Conservation (phyloP, 2,888 invertebrate genomes). For the Polymixis flavicincta region DNA sequence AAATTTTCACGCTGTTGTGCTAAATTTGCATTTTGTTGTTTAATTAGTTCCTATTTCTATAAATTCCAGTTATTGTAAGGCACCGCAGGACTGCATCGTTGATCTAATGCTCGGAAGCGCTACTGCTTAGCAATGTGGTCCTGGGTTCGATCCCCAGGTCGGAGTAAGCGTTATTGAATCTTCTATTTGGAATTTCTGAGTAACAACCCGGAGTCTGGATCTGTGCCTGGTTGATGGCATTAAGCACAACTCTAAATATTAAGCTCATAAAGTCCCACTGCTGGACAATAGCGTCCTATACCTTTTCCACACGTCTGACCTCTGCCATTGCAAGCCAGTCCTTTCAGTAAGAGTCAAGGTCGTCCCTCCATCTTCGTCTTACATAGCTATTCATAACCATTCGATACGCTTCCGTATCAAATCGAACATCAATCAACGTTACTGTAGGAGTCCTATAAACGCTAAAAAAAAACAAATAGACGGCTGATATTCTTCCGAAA, state of each 20-base stretch:
- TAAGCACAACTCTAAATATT: no score
- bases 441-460: no score
- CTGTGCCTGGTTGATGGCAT: not conserved
- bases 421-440: no score
- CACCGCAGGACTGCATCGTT: not conserved
- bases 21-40: not conserved
- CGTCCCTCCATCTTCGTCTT: not conserved
- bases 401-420: no score
- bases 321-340: not conserved
- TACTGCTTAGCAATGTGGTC: not conserved
- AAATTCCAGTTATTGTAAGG: not conserved
- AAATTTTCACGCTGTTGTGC: not conserved
- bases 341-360: not conserved
- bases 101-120: not conserved
- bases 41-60: not conserved
- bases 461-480: no score
- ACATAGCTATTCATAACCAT: no score
- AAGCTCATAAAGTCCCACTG: no score
- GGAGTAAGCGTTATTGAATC: not conserved
- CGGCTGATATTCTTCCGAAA: no score
- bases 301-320: not conserved
- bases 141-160: not conserved
- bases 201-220: not conserved
- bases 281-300: no score
- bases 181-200: not conserved